Conservation (phyloP, 2,888 invertebrate species). For the Hirtodrosophila histrioides region DNA sequence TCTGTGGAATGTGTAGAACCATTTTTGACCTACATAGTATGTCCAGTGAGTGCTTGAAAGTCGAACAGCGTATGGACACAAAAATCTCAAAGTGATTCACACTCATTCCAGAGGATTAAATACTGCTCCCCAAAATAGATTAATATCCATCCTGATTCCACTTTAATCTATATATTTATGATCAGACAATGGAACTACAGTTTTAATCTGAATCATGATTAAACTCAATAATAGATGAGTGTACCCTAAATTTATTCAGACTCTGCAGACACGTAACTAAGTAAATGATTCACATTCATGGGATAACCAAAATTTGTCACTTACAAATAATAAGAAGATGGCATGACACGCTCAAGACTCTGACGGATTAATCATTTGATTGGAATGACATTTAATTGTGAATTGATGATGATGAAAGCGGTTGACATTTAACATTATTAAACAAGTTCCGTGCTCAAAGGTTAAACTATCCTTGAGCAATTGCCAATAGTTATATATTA, state of each 20-base stretch:
- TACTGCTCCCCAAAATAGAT: slow-evolving; percentile 6
- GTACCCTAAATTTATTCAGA: too few relatives aligned
- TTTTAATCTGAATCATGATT: neutral
- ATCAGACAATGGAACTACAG: too few relatives aligned
- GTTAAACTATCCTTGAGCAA: slow-evolving; percentile 27
- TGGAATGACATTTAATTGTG: slow-evolving; percentile 16
- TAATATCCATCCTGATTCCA: slow-evolving; percentile 2
- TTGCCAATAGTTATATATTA: slow-evolving; percentile 27
- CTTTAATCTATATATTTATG: neutral
- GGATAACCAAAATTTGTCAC: slow-evolving; percentile 7
- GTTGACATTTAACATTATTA: slow-evolving; percentile 25
- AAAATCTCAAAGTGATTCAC: slow-evolving; percentile 25
- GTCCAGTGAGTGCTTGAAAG: slow-evolving; percentile 19
- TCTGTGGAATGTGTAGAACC: slow-evolving; percentile 42
- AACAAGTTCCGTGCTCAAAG: slow-evolving; percentile 35
- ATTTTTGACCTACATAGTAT: slow-evolving; percentile 63
- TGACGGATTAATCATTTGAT: slow-evolving; percentile 10
- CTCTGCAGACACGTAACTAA: too few relatives aligned
- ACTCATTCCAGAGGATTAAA: slow-evolving; percentile 21
- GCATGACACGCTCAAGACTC: neutral
- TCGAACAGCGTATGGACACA: slow-evolving; percentile 16
- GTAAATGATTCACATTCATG: slow-evolving; percentile 13
- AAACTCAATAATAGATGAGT: neutral
- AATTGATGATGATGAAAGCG: neutral
- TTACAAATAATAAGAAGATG: neutral